phyloP scores from a whole-genome alignment of 2,888 invertebrate genomes.

The Rhabditophanes sp. region DNA sequence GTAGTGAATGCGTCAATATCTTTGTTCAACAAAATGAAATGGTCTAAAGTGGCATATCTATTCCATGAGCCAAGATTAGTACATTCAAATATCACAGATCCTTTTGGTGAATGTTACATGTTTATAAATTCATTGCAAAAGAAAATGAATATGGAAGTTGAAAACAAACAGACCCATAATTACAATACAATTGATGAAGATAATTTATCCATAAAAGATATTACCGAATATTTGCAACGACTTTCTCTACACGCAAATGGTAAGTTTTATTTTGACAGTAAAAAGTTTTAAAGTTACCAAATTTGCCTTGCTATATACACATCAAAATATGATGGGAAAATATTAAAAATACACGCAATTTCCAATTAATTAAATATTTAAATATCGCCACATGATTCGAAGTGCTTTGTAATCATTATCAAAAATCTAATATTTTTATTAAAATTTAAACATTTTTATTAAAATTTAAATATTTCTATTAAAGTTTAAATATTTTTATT shows the following conservation, averaged over 20 bases:
- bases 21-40: constrained; percentile 20
- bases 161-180: constrained; percentile 1
- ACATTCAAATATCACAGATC: background rate
- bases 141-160: constrained; percentile 1
- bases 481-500: too few relatives aligned
- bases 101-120: constrained; percentile 37
- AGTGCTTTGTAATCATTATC: too few relatives aligned
- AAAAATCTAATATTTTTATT: too few relatives aligned
- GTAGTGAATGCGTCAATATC: constrained; percentile 16
- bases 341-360: too few relatives aligned
- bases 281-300: background rate
- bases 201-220: too few relatives aligned
- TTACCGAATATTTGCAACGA: constrained; percentile 2
- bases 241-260: background rate
- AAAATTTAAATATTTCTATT: too few relatives aligned
- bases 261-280: background rate
- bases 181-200: too few relatives aligned
- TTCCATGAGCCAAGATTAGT: constrained; percentile 22
- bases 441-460: too few relatives aligned
- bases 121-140: constrained; percentile 27
- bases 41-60: constrained; percentile 23
- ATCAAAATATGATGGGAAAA: too few relatives aligned
- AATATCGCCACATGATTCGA: too few relatives aligned
- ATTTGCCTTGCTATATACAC: too few relatives aligned
- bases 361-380: too few relatives aligned